Evolutionary conservation across 2,888 invertebrate genomes (phyloP).

Genomic region (Meandrusa payeni): DNA sequence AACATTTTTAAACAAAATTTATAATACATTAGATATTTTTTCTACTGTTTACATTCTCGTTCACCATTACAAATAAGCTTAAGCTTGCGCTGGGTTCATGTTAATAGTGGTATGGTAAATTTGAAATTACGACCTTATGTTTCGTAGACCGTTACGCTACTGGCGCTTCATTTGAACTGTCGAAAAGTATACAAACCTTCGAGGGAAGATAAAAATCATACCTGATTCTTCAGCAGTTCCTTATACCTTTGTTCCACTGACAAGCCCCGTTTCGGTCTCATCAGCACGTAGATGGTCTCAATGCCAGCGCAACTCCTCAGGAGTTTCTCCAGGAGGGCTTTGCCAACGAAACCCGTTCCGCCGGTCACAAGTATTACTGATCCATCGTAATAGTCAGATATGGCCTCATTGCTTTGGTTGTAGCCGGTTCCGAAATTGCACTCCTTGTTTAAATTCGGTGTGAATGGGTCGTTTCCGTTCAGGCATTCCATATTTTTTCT

Average conservation of each 20-base stretch:
- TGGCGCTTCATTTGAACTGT: too few relatives aligned
- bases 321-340: conserved; percentile 95
- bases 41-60: too few relatives aligned
- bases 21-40: too few relatives aligned
- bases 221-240: conserved; percentile 87
- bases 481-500: conserved; percentile 54
- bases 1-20: too few relatives aligned
- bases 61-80: too few relatives aligned
- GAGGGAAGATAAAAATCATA: conserved; percentile 40
- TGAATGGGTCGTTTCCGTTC: conserved; percentile 59
- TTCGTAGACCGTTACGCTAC: too few relatives aligned
- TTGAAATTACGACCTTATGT: too few relatives aligned
- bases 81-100: too few relatives aligned
- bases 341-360: conserved; percentile 93
- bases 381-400: conserved; percentile 77
- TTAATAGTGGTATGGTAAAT: too few relatives aligned
- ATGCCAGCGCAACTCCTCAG: conserved; percentile 91
- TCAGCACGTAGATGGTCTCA: conserved; percentile 88
- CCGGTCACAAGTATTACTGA: conserved; percentile 81
- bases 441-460: conserved; percentile 47
- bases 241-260: conserved; percentile 85
- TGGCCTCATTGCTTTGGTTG: conserved; percentile 44
- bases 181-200: conserved; percentile 16
- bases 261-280: conserved; percentile 87
- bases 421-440: conserved; percentile 10